These are phyloP conservation scores for Amblyteles armatorius DNA, from an alignment of 2,888 invertebrate genomes.

Conservation along the genomic window DNA sequence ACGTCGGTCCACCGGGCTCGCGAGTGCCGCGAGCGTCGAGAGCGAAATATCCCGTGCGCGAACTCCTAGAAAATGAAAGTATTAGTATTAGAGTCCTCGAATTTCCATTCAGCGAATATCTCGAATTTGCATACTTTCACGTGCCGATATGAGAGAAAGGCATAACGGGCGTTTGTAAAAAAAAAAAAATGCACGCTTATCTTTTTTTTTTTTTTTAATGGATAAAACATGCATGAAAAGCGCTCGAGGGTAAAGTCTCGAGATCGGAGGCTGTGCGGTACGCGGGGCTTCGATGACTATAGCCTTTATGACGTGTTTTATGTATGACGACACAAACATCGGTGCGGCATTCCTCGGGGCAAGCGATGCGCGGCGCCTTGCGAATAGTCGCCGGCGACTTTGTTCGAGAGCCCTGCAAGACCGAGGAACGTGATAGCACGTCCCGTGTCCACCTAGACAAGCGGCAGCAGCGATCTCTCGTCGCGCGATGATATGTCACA, in stretches of 20 bases:
- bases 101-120: slow-evolving; percentile 20
- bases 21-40: background rate
- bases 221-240: slow-evolving; percentile 17
- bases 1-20: background rate
- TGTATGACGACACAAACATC: slow-evolving; percentile 67
- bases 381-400: slow-evolving; percentile 63
- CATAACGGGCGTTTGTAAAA: background rate
- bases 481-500: slow-evolving; percentile 58
- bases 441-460: slow-evolving; percentile 22
- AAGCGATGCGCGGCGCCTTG: slow-evolving; percentile 79
- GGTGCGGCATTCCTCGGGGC: slow-evolving; percentile 78
- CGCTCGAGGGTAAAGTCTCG: slow-evolving; percentile 39
- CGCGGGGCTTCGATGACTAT: background rate
- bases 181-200: slow-evolving; percentile 20
- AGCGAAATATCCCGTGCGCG: background rate
- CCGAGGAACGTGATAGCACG: slow-evolving; percentile 75
- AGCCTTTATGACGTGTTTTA: background rate
- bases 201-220: no score
- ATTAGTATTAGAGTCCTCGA: slow-evolving; percentile 7
- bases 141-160: slow-evolving; percentile 2
- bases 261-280: slow-evolving; percentile 49
- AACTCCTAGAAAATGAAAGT: background rate
- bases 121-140: slow-evolving; percentile 34
- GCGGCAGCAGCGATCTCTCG: slow-evolving; percentile 31
- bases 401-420: slow-evolving; percentile 75